Evolutionary conservation across 1,140 invertebrate genomes (phyloP).

Genomic region (Brachionus koreanus): DNA sequence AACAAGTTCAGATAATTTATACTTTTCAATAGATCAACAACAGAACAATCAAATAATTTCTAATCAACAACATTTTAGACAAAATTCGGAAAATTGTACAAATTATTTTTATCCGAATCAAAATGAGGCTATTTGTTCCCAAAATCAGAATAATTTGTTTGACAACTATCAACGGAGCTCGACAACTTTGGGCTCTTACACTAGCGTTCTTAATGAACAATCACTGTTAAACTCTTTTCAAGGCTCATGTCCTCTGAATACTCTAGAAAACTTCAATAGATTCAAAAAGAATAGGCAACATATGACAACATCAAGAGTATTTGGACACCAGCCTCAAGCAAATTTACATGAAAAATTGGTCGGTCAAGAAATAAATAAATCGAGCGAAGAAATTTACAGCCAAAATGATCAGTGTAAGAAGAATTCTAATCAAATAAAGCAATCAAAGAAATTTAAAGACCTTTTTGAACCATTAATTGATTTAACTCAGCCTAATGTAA

Average conservation of each 20-base stretch:
- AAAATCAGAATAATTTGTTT: not conserved
- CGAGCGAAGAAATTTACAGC: not conserved
- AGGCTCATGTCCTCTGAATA: not conserved
- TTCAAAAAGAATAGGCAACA: not conserved
- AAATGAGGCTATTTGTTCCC: not conserved
- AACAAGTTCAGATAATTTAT: not conserved
- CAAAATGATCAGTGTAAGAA: not conserved
- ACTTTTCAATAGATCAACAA: not conserved
- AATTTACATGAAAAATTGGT: not conserved
- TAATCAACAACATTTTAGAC: not conserved
- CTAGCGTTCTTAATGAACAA: not conserved
- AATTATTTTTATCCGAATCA: not conserved
- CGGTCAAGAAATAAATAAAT: not conserved
- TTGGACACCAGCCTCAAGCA: not conserved
- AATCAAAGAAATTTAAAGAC: constrained; percentile 42
- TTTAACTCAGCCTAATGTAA: constrained; percentile 38
- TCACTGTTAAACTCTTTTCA: not conserved
- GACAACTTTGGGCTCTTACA: not conserved
- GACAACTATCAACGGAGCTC: constrained; percentile 1
- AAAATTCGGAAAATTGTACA: not conserved
- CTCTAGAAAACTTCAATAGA: not conserved
- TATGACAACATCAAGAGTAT: not conserved
- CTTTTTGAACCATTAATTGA: constrained; percentile 41
- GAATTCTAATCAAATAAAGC: not conserved
- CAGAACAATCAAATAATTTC: not conserved